Percentiles rank a stretch among this genome's conserved stretches.
Evolutionary conservation across 2,888 invertebrate genomes (phyloP).

Genomic region (Euplagia quadripunctaria): DNA sequence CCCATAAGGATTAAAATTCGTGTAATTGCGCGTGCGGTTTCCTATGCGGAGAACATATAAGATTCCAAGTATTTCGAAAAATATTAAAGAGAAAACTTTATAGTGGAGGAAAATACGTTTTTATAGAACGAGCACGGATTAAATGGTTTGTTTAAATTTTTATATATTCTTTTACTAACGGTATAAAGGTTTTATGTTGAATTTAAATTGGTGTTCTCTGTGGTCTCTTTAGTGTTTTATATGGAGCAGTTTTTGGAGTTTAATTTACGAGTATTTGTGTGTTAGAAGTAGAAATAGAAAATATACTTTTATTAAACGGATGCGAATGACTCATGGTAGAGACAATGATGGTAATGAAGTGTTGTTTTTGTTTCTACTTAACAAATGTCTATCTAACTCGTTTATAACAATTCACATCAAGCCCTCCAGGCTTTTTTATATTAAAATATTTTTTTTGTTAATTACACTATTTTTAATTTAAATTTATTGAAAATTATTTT

Average conservation of each 20-base stretch:
- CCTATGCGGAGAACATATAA: constrained; percentile 45
- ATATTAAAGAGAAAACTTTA: constrained; percentile 39
- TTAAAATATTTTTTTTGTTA: too few species aligned
- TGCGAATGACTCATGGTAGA: not conserved
- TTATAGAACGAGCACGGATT: constrained; percentile 28
- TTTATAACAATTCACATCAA: too few species aligned
- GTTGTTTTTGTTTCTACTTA: not conserved
- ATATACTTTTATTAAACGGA: not conserved
- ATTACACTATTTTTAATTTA: too few species aligned
- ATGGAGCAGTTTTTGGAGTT: not conserved
- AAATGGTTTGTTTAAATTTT: constrained; percentile 44
- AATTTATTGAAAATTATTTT: too few species aligned
- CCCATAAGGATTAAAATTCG: constrained; percentile 77
- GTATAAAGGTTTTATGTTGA: constrained; percentile 38
- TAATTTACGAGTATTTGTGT: not conserved
- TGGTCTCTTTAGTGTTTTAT: constrained; percentile 34
- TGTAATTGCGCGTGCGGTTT: constrained; percentile 74
- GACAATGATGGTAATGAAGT: not conserved
- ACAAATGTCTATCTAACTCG: not conserved
- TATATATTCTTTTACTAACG: constrained; percentile 30
- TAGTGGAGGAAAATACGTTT: constrained; percentile 30
- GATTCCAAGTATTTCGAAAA: constrained; percentile 50
- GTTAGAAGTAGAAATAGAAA: not conserved
- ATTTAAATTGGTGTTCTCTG: constrained; percentile 25
- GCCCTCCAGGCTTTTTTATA: too few species aligned